A percentile compares a stretch with the other conserved stretches of the same genome.
These are phyloP conservation scores for Xiphorhynchus erythropygius DNA, from an alignment of 2,797 vertebrate species.

Conservation along the genomic window DNA sequence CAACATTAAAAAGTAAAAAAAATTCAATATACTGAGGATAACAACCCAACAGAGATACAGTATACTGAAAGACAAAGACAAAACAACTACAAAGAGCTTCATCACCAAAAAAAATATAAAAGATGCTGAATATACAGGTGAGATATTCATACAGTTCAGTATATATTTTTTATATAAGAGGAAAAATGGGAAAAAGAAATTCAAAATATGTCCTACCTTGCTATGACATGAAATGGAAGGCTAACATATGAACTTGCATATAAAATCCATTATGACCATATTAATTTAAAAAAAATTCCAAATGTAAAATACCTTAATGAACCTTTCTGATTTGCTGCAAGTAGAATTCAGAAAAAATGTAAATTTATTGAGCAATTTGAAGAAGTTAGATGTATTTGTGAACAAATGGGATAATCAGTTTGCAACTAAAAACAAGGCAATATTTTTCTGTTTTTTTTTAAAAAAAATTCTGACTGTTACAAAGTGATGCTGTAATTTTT, in stretches of 20 bases:
- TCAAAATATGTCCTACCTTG: neutral
- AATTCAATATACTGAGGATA: neutral
- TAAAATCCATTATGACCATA: neutral
- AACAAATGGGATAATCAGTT: neutral
- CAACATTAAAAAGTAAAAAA: neutral
- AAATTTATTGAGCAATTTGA: neutral
- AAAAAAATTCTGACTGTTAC: neutral
- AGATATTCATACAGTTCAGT: neutral
- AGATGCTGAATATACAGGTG: neutral
- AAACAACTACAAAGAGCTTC: fast-evolving
- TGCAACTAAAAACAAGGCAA: fast-evolving
- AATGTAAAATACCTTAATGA: neutral
- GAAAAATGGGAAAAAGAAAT: neutral
- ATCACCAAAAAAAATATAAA: neutral
- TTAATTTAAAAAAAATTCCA: neutral
- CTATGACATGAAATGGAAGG: neutral
- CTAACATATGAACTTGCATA: neutral
- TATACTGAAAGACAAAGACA: neutral
- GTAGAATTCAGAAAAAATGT: neutral
- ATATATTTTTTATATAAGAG: neutral
- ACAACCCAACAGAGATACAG: neutral
- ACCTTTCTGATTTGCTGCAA: neutral
- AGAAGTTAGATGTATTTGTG: neutral
- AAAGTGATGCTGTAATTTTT: neutral
- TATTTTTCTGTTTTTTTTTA: neutral